Conservation (phyloP, 1,140 invertebrate genomes). For the Drosophila persimilis region DNA sequence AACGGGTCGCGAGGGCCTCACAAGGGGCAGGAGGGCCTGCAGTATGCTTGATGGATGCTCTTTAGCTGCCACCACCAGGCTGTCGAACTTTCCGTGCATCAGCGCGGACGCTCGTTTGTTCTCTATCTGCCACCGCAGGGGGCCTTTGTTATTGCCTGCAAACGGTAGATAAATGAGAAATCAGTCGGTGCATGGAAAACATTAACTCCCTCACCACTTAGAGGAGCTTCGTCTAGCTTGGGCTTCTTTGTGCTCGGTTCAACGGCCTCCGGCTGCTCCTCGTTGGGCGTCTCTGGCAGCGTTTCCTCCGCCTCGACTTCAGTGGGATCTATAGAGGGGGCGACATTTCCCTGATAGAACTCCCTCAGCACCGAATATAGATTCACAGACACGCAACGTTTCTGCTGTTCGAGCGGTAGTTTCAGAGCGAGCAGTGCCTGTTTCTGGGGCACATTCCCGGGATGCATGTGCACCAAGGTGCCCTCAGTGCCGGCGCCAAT, state of each 20-base stretch:
- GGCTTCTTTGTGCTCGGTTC: slow-evolving; percentile 73
- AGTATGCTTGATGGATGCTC: slow-evolving; percentile 93
- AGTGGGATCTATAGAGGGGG: not conserved
- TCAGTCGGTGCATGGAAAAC: not conserved
- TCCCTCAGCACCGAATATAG: slow-evolving; percentile 88
- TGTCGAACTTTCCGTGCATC: slow-evolving; percentile 88
- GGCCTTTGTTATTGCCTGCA: slow-evolving; percentile 26
- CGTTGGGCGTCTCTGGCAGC: slow-evolving; percentile 26
- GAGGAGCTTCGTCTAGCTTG: slow-evolving; percentile 64
- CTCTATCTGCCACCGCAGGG: slow-evolving; percentile 82
- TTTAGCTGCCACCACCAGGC: slow-evolving; percentile 90
- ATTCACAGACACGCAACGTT: slow-evolving; percentile 88
- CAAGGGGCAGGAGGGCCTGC: slow-evolving; percentile 88
- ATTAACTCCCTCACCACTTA: slow-evolving; percentile 9
- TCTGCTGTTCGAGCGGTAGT: slow-evolving; percentile 87
- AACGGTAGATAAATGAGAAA: not conserved
- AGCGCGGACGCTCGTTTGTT: slow-evolving; percentile 86
- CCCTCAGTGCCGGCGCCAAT: slow-evolving; percentile 87
- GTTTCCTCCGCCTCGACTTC: not conserved
- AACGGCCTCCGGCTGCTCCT: slow-evolving; percentile 56
- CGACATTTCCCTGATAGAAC: slow-evolving; percentile 83
- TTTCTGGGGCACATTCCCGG: slow-evolving; percentile 90
- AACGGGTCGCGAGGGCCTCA: slow-evolving; percentile 91
- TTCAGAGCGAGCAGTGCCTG: slow-evolving; percentile 91
- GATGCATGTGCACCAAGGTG: slow-evolving; percentile 89